These are phyloP conservation scores for Poeciliopsis turneri DNA, from an alignment of 2,797 vertebrate species.

Conservation along the genomic window DNA sequence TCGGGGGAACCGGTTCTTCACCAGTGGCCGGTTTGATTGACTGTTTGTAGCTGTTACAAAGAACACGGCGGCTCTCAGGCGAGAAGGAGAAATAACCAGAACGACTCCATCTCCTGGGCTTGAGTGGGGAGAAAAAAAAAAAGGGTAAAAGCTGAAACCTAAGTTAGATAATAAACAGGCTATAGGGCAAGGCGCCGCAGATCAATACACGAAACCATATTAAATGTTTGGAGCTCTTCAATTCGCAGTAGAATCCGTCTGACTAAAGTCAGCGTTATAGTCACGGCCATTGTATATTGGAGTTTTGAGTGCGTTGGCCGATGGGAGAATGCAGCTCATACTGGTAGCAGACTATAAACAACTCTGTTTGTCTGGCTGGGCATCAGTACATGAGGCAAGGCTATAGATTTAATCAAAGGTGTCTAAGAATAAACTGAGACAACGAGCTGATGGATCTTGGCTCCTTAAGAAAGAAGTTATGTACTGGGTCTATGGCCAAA, in stretches of 20 bases:
- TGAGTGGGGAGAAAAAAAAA: constrained; percentile 38
- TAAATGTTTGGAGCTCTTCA: constrained; percentile 78
- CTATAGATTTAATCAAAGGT: background rate
- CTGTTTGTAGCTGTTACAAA: constrained; percentile 45
- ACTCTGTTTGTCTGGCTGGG: constrained; percentile 7
- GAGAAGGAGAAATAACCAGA: constrained; percentile 23
- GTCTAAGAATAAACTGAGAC: background rate
- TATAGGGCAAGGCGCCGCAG: constrained; percentile 63
- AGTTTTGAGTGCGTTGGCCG: constrained; percentile 37
- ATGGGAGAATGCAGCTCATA: constrained; percentile 25
- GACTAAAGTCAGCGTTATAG: constrained; percentile 67
- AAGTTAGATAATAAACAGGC: constrained; percentile 73
- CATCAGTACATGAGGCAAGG: background rate
- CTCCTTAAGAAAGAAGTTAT: background rate
- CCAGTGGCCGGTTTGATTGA: constrained; percentile 53
- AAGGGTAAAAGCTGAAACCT: constrained; percentile 71
- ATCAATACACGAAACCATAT: constrained; percentile 78
- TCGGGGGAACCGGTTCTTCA: constrained; percentile 23
- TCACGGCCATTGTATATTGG: constrained; percentile 51
- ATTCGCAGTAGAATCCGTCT: constrained; percentile 75
- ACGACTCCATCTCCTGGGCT: constrained; percentile 57
- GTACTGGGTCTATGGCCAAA: background rate
- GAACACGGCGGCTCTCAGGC: constrained; percentile 42
- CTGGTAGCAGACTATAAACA: constrained; percentile 10
- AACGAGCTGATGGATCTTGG: background rate